Base-by-base conservation (phyloP, 2,113 vertebrate genomes). In the Micromys minutus region DNA sequence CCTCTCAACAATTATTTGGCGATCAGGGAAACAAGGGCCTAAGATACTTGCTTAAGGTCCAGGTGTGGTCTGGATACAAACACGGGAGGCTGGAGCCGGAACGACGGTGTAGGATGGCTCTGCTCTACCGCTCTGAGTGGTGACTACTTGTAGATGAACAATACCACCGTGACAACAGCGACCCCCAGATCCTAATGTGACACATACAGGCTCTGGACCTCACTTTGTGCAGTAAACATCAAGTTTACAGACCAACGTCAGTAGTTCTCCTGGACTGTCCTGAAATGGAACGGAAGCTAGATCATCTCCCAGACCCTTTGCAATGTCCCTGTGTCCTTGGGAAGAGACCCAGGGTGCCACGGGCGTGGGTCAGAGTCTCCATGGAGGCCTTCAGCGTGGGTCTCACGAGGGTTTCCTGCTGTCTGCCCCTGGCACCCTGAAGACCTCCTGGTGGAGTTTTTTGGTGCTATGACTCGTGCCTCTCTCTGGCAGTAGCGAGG, bases 131-230 rank as follows among this genome's bases (percentile, higher is more conserved):
- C 15, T 11, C 0, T 26, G 57, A 45, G 55, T 4, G 24, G 47
- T 15, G 57, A 21, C 2, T 0, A 31, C 2, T 0, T 3, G 57
- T 0, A 22, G 42, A 57, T 15, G 19, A 61, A 55, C 42, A n/a
- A 57, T 65, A 59, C 42, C 26, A 34, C 12, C 5, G 67, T 80
- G 77, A 47, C 31, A 29, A 17, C 50, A 17, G 36, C 36, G 21
- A 11, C 69, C 67, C 24, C 26, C 52, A 34, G n/a, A 59, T 26
- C 1, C 1, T 5, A 11, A 21, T 19, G 8, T 0, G 1, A 21
- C 13, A 5, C 24, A 29, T n/a, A 26, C 21, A 2, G 0, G 63
- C 55, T 72, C 47, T 74, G 77, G 52, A 71, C 5, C 59, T 36
- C 31, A 31, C 63, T 67, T 67, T 67, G 63, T 8, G 13, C 31